phyloP scores from a whole-genome alignment of 2,888 invertebrate genomes.

The Dicycla oo region DNA sequence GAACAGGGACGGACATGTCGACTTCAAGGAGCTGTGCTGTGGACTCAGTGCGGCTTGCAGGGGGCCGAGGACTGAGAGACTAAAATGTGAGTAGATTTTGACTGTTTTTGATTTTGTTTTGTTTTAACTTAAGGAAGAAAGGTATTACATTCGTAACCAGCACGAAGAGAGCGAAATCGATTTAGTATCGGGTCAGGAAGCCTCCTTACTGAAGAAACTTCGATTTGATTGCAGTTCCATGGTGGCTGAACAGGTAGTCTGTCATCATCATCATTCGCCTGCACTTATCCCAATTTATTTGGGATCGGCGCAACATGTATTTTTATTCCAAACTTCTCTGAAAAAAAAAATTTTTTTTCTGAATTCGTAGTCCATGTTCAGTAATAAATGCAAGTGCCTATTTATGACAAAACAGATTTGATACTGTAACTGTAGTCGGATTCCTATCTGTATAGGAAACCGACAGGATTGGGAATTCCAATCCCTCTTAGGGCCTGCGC shows the following conservation, averaged over 20 bases:
- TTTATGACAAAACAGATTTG: background rate
- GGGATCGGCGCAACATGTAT: too few relatives aligned
- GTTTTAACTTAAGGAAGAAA: background rate
- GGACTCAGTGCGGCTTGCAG: slow-evolving; percentile 98
- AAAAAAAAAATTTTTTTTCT: too few relatives aligned
- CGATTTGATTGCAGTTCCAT: background rate
- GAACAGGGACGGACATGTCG: slow-evolving; percentile 97
- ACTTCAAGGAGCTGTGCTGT: slow-evolving; percentile 98
- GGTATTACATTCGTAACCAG: background rate
- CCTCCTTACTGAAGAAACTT: background rate
- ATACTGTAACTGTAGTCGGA: background rate
- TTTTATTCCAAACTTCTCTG: too few relatives aligned
- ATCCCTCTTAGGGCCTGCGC: background rate
- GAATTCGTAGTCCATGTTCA: background rate
- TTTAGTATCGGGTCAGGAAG: background rate
- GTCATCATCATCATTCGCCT: too few relatives aligned
- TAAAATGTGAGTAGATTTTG: slow-evolving; percentile 93
- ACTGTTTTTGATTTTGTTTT: background rate
- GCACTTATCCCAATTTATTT: too few relatives aligned
- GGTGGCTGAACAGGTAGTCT: background rate
- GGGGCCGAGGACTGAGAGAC: slow-evolving; percentile 96
- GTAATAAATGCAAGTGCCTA: background rate
- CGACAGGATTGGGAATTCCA: background rate
- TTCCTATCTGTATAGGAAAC: background rate
- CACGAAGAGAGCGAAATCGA: background rate